Conservation (phyloP, 2,888 invertebrate genomes). For the Drosophila prolongata region DNA sequence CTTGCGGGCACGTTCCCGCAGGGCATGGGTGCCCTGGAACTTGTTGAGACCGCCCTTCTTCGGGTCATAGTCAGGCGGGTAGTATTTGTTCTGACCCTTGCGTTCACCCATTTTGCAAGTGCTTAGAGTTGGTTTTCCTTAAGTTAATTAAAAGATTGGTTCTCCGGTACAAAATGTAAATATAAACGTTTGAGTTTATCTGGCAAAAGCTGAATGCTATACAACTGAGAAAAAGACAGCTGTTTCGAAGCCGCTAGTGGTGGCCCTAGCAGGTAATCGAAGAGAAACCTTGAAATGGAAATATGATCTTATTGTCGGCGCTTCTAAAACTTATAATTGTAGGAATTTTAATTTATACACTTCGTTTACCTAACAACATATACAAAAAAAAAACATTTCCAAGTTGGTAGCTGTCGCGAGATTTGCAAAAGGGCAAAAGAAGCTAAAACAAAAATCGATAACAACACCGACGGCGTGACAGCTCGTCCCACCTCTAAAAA, state of each 20-base stretch:
- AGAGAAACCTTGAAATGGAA: not conserved
- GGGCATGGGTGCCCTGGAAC: conserved; percentile 96
- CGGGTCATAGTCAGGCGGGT: conserved; percentile 99
- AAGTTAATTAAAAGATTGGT: not conserved
- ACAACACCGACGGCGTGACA: not conserved
- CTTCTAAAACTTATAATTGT: too few relatives aligned
- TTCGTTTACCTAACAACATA: too few relatives aligned
- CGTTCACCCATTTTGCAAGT: conserved; percentile 93
- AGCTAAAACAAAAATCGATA: conserved; percentile 2
- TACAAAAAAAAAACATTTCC: too few relatives aligned
- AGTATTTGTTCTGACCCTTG: conserved; percentile 98
- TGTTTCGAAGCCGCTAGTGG: conserved; percentile 2
- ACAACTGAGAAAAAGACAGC: conserved; percentile 4
- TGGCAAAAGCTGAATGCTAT: not conserved
- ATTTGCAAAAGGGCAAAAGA: not conserved
- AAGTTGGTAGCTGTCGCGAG: too few relatives aligned
- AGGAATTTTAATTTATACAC: too few relatives aligned
- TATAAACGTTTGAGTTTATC: not conserved
- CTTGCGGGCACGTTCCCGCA: conserved; percentile 98
- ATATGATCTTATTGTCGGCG: too few relatives aligned
- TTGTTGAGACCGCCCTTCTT: conserved; percentile 97
- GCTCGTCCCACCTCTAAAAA: conserved; percentile 16
- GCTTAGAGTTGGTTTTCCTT: not conserved
- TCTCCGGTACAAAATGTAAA: conserved; percentile 5
- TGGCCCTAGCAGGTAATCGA: not conserved